Evolutionary conservation across 2,888 invertebrate genomes (phyloP).

Genomic region (Zhengitettix transpicula): DNA sequence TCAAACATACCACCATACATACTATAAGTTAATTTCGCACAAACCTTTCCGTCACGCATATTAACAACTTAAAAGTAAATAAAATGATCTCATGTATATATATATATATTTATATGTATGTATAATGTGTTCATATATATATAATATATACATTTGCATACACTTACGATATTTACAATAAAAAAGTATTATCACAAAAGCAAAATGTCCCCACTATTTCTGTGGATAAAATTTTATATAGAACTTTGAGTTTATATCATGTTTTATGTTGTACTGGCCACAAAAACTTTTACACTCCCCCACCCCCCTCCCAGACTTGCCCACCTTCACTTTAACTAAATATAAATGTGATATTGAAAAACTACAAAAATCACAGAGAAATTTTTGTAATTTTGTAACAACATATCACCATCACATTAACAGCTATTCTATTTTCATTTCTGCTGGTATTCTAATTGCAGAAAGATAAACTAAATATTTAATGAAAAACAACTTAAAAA

Average conservation of each 20-base stretch:
- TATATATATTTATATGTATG: background rate
- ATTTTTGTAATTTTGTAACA: too few species aligned
- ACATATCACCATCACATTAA: too few species aligned
- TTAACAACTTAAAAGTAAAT: background rate
- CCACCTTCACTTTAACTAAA: too few species aligned
- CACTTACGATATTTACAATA: background rate
- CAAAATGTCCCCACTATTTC: background rate
- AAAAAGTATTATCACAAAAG: background rate
- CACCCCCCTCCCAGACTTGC: background rate
- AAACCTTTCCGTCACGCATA: background rate
- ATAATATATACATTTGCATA: too few species aligned
- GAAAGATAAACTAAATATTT: too few species aligned
- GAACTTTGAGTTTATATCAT: background rate
- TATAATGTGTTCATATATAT: background rate
- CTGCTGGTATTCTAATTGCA: too few species aligned
- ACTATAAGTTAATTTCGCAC: background rate
- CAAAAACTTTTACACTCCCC: background rate
- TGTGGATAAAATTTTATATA: too few species aligned
- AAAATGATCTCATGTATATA: background rate
- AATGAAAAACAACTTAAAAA: too few species aligned
- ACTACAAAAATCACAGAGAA: too few species aligned
- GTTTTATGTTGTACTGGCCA: background rate
- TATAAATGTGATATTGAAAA: too few species aligned
- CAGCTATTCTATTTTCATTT: too few species aligned
- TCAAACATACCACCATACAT: background rate